phyloP scores from a whole-genome alignment of 2,888 invertebrate genomes.

The Drosophila nigritarsus region DNA sequence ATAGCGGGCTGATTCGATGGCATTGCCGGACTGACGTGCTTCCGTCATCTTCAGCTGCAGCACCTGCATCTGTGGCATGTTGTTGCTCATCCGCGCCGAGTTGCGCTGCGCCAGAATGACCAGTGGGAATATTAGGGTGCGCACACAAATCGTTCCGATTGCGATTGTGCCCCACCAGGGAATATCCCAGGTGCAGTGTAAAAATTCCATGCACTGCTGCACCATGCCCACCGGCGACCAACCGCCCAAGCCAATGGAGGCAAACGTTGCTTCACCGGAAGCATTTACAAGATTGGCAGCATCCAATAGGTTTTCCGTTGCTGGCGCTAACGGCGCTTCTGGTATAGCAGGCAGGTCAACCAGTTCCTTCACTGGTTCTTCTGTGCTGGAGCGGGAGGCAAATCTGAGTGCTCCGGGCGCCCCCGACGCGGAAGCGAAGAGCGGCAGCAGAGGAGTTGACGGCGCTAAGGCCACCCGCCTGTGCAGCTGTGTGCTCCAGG shows the following conservation, averaged over 20 bases:
- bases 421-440: constrained; percentile 19
- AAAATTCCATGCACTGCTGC: constrained; percentile 91
- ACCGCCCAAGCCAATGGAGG: constrained; percentile 93
- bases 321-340: constrained; percentile 75
- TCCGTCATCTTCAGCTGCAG: constrained; percentile 94
- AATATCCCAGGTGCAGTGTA: constrained; percentile 92
- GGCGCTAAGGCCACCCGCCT: constrained; percentile 1
- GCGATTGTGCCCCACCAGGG: constrained; percentile 98
- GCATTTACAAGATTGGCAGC: constrained; percentile 11
- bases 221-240: constrained; percentile 93
- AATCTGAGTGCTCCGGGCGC: constrained; percentile 59
- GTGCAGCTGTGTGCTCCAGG: constrained; percentile 24
- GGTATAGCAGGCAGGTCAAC: constrained; percentile 78
- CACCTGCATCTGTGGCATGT: constrained; percentile 93
- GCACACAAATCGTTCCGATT: constrained; percentile 91
- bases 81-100: constrained; percentile 92
- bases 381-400: constrained; percentile 65
- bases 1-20: constrained; percentile 90
- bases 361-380: constrained; percentile 44
- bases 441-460: constrained; percentile 14
- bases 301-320: constrained; percentile 15
- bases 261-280: constrained; percentile 91
- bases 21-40: constrained; percentile 93
- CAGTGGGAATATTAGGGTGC: constrained; percentile 92
- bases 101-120: constrained; percentile 93